Evolutionary conservation across 64 coral and sea anemone genomes (phyloP), one percentile per base, ranked within the genome.

Genomic region (Anthopleura sola): DNA sequence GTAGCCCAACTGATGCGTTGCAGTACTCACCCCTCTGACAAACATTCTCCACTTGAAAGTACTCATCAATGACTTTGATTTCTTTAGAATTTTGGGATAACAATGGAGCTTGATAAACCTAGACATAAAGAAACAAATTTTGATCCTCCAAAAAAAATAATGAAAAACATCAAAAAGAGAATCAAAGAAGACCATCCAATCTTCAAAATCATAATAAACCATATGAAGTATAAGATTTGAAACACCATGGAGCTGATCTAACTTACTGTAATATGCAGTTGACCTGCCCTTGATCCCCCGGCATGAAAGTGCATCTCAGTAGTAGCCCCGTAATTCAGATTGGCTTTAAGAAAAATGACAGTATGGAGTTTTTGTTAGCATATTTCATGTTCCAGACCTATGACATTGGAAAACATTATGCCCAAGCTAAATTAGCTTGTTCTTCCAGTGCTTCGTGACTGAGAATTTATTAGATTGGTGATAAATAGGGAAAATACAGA

Each of bases 261-360:
- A 83, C 89, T 81, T 91, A 91, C 89, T 16, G 89, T 55, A 31
- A 91, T 26, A 75, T 86, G 89, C 36, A 91, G 47, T 5, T 77
- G 60, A 47, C 74, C 84, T n/a, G 32, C 34, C 14, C 49, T 60
- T 0, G 26, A 31, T 3, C 62, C 55, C 36, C 49, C 39, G 0
- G 58, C 3, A 64, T 90, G 83, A 80, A 76, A 80, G 39, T 90
- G 89, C 77, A 91, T 80, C 60, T 91, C 89, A 74, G 85, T 49
- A 1, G 15, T 33, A 24, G 75, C 78, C 60, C 84, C 84, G 81
- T 91, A 81, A 64, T 33, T 44, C 19, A 79, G 38, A 15, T 79
- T 79, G 0, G 76, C 76, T 79, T 79, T n/a, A 48, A 79, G 33
- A 79, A n/a, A n/a, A n/a, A 10, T 23, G 76, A 79, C 24, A 71